phyloP scores from a whole-genome alignment of 2,113 vertebrate species.

The Hemicordylus capensis region DNA sequence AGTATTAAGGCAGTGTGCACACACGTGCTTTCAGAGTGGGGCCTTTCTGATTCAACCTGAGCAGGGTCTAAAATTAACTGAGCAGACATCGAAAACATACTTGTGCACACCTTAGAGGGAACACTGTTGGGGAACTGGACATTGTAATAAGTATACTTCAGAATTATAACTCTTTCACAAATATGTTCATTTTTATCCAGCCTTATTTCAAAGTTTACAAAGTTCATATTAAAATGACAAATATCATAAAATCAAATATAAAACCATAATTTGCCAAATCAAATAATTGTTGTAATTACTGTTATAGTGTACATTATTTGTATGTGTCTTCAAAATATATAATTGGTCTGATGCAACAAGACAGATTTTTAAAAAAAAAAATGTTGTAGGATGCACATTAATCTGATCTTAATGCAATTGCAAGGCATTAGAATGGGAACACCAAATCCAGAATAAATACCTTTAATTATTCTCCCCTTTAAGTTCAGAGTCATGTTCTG shows the following conservation, averaged over 20 bases:
- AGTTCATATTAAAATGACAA: not conserved
- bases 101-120: no score
- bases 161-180: not conserved
- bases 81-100: no score
- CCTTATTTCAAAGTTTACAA: not conserved
- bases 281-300: not conserved
- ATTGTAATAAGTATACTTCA: not conserved
- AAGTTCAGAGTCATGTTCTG: no score
- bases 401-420: not conserved
- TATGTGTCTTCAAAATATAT: not conserved
- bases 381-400: not conserved
- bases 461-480: not conserved
- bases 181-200: not conserved
- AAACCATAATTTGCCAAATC: not conserved
- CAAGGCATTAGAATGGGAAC: not conserved
- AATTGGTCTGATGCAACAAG: not conserved
- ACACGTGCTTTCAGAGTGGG: no score
- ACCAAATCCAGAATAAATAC: not conserved
- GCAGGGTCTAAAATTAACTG: no score
- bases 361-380: not conserved
- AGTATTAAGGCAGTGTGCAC: no score
- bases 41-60: no score
- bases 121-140: no score
- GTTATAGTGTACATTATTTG: not conserved
- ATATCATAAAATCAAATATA: not conserved